These are phyloP conservation scores for Balanococcus diminutus DNA, from an alignment of 2,888 invertebrate species.

Conservation along the genomic window DNA sequence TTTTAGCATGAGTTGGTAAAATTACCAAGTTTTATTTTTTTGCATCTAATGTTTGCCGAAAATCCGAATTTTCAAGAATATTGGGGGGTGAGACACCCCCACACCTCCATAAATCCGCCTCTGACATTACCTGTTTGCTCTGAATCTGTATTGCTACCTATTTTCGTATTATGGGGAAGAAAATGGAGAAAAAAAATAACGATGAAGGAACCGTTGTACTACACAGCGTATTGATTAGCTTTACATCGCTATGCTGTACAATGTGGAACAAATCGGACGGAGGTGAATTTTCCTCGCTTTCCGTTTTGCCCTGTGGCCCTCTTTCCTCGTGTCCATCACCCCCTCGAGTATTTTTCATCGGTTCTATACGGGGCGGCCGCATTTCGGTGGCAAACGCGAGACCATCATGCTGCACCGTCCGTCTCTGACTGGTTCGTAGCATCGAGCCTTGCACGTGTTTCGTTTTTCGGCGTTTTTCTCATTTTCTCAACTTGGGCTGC, in stretches of 20 bases:
- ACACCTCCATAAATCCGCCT: too few species aligned
- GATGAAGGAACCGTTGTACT: constrained; percentile 45
- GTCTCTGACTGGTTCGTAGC: not conserved
- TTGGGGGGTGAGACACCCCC: too few species aligned
- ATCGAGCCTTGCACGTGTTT: constrained; percentile 43
- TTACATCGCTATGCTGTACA: constrained; percentile 38
- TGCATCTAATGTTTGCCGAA: too few species aligned
- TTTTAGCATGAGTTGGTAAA: too few species aligned
- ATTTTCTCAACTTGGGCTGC: not conserved
- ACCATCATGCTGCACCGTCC: not conserved
- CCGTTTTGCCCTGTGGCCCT: not conserved
- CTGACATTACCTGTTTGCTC: too few species aligned
- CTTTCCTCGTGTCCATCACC: not conserved
- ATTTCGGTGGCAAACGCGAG: not conserved
- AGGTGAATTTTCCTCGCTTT: constrained; percentile 43
- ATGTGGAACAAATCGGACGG: constrained; percentile 52
- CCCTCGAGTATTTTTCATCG: not conserved
- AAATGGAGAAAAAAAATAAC: not conserved
- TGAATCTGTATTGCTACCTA: too few species aligned
- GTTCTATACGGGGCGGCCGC: not conserved
- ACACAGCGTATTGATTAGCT: constrained; percentile 48
- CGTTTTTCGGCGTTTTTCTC: constrained; percentile 39
- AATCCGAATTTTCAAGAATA: too few species aligned
- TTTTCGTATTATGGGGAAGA: not conserved
- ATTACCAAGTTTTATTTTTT: too few species aligned